Evolutionary conservation across 2,888 invertebrate species (phyloP).

Genomic region (Hetaerina titia): DNA sequence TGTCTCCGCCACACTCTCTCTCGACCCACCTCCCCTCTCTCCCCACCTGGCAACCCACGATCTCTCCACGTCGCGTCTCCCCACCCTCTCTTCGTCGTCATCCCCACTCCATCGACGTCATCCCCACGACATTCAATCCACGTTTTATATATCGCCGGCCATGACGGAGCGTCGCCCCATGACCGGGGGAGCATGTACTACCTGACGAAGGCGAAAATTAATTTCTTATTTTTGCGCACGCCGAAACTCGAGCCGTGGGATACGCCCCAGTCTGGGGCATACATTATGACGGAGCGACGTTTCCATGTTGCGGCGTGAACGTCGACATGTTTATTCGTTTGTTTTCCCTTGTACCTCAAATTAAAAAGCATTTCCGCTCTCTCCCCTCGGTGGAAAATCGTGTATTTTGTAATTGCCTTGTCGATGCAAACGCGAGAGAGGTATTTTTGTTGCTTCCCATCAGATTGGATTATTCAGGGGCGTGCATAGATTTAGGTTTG

Average conservation of each 20-base stretch:
- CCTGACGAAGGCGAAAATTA: slow-evolving; percentile 59
- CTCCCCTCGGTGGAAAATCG: not conserved
- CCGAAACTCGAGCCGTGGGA: not conserved
- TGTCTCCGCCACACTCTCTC: not conserved
- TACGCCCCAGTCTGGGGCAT: slow-evolving; percentile 48
- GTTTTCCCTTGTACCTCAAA: slow-evolving; percentile 25
- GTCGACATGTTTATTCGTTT: slow-evolving; percentile 36
- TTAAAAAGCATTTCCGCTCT: slow-evolving; percentile 29
- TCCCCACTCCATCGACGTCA: not conserved
- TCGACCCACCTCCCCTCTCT: not conserved
- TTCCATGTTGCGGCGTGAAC: slow-evolving; percentile 32
- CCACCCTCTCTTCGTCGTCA: not conserved
- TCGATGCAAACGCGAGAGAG: slow-evolving; percentile 22
- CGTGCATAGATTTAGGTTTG: not conserved
- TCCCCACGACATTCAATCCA: slow-evolving; percentile 1
- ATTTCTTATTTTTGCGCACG: slow-evolving; percentile 3
- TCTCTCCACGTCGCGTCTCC: not conserved
- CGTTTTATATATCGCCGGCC: slow-evolving; percentile 1
- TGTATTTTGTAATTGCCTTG: slow-evolving; percentile 39
- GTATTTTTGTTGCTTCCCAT: not conserved
- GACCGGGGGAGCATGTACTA: not conserved
- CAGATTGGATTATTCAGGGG: slow-evolving; percentile 5
- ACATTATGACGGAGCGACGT: slow-evolving; percentile 47
- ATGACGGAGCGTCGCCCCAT: not conserved
- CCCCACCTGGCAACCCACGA: not conserved